A percentile compares a stretch with the other conserved stretches of the same genome.
phyloP scores from a whole-genome alignment of 1,140 invertebrate species.

The Littorina saxatilis region DNA sequence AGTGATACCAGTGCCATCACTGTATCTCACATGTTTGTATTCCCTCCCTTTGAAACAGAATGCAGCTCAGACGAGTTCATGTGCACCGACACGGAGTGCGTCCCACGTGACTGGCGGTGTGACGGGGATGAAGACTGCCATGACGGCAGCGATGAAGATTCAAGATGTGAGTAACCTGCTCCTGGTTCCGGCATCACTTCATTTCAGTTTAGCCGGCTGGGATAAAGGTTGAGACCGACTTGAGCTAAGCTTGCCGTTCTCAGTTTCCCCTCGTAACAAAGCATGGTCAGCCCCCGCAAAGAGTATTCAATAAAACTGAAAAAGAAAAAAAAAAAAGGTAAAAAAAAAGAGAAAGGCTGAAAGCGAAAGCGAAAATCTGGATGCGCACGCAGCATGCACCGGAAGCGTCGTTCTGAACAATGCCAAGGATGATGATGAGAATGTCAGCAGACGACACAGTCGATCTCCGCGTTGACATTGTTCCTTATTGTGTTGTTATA shows the following conservation, averaged over 20 bases:
- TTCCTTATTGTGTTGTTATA: too few relatives aligned
- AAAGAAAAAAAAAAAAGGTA: background rate
- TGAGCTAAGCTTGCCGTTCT: too few relatives aligned
- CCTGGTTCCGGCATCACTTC: background rate
- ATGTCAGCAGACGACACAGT: too few relatives aligned
- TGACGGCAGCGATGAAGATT: conserved; percentile 7
- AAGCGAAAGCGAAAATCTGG: background rate
- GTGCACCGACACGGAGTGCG: conserved; percentile 10
- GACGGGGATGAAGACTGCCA: background rate
- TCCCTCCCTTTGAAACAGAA: background rate
- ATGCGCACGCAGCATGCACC: background rate
- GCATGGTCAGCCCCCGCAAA: too few relatives aligned
- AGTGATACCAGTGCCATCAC: background rate
- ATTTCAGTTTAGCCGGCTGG: too few relatives aligned
- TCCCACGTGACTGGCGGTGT: background rate
- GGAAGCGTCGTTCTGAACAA: background rate
- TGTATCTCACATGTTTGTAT: background rate
- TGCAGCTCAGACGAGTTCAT: background rate
- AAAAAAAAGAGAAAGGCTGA: background rate
- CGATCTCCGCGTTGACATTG: too few relatives aligned
- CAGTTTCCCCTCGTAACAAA: too few relatives aligned
- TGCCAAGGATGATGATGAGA: background rate
- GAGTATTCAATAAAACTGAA: background rate
- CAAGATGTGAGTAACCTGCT: background rate
- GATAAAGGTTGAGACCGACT: too few relatives aligned